Evolutionary conservation across 2,797 vertebrate species (phyloP).

Genomic region (Myotis vivesi): DNA sequence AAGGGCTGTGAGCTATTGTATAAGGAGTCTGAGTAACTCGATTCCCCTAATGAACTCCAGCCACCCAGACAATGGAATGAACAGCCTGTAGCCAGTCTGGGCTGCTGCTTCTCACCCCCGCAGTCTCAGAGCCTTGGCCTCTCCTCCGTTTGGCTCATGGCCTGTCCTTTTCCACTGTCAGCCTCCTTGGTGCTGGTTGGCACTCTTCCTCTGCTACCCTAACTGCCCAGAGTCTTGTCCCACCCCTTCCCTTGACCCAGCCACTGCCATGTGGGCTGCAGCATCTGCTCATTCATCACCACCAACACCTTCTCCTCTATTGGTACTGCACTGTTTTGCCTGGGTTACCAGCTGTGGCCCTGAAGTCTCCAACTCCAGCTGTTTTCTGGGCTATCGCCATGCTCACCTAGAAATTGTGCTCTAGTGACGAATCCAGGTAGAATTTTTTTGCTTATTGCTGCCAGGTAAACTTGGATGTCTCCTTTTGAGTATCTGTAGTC

Average conservation of each 20-base stretch:
- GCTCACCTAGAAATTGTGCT: background rate
- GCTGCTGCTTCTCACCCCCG: constrained; percentile 43
- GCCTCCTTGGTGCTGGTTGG: constrained; percentile 23
- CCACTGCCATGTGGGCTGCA: background rate
- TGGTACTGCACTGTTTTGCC: background rate
- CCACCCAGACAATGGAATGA: constrained; percentile 74
- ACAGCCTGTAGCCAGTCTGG: constrained; percentile 64
- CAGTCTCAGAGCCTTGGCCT: constrained; percentile 53
- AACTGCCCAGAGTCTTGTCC: background rate
- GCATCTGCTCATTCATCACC: background rate
- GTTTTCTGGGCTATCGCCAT: background rate
- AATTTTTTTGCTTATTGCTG: background rate
- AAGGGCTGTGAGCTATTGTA: constrained; percentile 60
- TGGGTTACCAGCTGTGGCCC: too few relatives aligned
- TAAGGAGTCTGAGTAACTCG: constrained; percentile 64
- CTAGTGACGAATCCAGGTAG: background rate
- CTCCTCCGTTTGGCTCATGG: constrained; percentile 37
- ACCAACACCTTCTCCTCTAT: background rate
- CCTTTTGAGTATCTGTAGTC: too few relatives aligned
- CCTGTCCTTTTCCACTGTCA: constrained; percentile 56
- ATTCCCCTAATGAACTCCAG: constrained; percentile 67
- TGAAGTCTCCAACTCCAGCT: background rate
- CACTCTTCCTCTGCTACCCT: background rate
- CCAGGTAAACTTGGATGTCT: background rate
- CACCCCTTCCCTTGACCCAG: background rate